Percentiles rank a stretch among this genome's conserved stretches.
These are phyloP conservation scores for Gymnocephalus cernua DNA, from an alignment of 2,113 vertebrate species.

Conservation along the genomic window DNA sequence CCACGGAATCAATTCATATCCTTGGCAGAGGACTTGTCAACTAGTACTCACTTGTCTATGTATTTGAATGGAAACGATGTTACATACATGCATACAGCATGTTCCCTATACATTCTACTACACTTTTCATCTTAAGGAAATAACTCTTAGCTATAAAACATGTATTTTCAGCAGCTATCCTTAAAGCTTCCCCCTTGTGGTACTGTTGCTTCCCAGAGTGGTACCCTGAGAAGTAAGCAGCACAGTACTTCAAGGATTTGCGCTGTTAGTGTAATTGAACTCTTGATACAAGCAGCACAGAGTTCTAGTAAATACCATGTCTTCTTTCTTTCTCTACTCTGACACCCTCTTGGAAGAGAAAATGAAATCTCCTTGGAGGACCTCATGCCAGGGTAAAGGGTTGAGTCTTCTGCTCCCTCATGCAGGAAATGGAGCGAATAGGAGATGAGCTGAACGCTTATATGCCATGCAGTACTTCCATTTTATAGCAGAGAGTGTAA, in stretches of 20 bases:
- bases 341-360: slow-evolving; percentile 41
- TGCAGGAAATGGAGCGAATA: slow-evolving; percentile 43
- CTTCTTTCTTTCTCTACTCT: slow-evolving; percentile 42
- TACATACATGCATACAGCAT: background rate
- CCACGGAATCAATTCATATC: background rate
- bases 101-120: background rate
- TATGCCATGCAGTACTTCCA: slow-evolving; percentile 2
- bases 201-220: slow-evolving; percentile 28
- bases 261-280: slow-evolving; percentile 63
- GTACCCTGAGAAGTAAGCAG: slow-evolving; percentile 43
- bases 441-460: slow-evolving; percentile 41
- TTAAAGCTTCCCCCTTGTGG: slow-evolving; percentile 14
- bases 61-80: background rate
- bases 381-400: slow-evolving; percentile 40
- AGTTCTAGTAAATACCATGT: slow-evolving; percentile 59
- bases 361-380: slow-evolving; percentile 49
- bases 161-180: slow-evolving; percentile 16
- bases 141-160: slow-evolving; percentile 17
- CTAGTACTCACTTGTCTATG: background rate
- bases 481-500: slow-evolving; percentile 3
- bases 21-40: background rate
- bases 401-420: slow-evolving; percentile 42
- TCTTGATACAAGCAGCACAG: slow-evolving; percentile 65
- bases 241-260: slow-evolving; percentile 49
- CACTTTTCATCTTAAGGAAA: slow-evolving; percentile 6